Conservation (phyloP, 2,888 invertebrate genomes). For the Phytoseiulus persimilis region DNA sequence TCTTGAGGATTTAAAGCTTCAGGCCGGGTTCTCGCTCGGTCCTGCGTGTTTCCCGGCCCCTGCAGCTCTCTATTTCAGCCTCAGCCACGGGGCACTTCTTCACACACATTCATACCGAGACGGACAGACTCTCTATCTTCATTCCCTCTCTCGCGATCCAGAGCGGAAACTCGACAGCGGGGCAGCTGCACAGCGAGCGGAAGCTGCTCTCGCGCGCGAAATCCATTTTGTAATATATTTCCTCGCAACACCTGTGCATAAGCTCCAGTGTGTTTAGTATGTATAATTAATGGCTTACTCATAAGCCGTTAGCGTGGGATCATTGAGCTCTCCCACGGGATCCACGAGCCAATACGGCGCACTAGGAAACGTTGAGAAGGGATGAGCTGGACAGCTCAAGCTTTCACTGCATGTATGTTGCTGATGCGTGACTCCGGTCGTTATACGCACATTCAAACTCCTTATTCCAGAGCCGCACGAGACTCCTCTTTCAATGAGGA, state of each 20-base stretch:
- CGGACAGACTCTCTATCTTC: neutral
- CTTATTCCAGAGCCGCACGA: too few species aligned
- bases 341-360: neutral
- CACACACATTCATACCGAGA: neutral
- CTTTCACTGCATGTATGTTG: too few species aligned
- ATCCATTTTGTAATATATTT: neutral
- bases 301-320: neutral
- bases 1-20: conserved; percentile 5
- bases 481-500: too few species aligned
- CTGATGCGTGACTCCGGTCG: too few species aligned
- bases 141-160: neutral
- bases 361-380: neutral
- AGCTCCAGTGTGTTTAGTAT: neutral
- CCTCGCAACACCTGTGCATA: neutral
- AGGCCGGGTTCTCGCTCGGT: neutral
- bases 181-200: neutral
- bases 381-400: too few species aligned
- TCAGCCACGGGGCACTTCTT: neutral
- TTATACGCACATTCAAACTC: too few species aligned
- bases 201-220: neutral
- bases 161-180: neutral
- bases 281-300: neutral
- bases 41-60: neutral
- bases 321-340: neutral
- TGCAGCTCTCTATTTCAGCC: neutral